Evolutionary conservation across 1,140 invertebrate genomes (phyloP), one percentile per base, ranked within the genome.

Genomic region (Drosophila serrata): DNA sequence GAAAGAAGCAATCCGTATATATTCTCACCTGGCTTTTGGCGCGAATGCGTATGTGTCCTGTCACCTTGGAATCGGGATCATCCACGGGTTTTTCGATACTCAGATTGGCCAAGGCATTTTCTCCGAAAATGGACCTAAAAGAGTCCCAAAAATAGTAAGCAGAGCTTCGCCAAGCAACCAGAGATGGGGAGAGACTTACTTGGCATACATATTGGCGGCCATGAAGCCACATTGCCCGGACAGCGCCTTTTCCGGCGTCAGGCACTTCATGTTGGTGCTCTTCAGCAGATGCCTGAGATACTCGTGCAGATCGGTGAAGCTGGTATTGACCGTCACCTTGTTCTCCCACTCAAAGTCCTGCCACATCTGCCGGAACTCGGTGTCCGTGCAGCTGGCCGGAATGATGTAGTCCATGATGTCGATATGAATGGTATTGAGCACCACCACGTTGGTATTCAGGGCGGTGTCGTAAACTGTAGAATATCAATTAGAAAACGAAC

Each of bases 331-430:
- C 0, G 98, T 97, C 11, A 99, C 98, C 95, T 99, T 99, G 94
- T 99, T 99, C 94, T 99, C 99, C 99, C 99, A 99, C 93, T 99
- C 99, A 94, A 99, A 99, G 94, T 99, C 98, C 3, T 98, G 97
- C 99, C 99, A 99, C 99, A 99, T 99, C 93, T 97, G 96, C 15
- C 99, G 93, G 94, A 99, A 99, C 93, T 99, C 98, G 0, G 96
- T 95, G 93, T 99, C 99, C 31, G 96, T 98, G 93, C 98, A 99
- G 27, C 94, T 94, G 3, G 98, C 98, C n/a, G 99, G 99, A 39
- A 99, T 96, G 86, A 99, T 99, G 93, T 99, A 99, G 94, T 99
- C 99, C 97, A 99, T 99, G 70, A 99, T 99, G 93, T 99, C 99
- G 92, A 99, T 99, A 93, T 99, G 98, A 91, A 99, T 99, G 92